Base-by-base conservation (phyloP, 2,888 invertebrate species). In the Buathra laborator region DNA sequence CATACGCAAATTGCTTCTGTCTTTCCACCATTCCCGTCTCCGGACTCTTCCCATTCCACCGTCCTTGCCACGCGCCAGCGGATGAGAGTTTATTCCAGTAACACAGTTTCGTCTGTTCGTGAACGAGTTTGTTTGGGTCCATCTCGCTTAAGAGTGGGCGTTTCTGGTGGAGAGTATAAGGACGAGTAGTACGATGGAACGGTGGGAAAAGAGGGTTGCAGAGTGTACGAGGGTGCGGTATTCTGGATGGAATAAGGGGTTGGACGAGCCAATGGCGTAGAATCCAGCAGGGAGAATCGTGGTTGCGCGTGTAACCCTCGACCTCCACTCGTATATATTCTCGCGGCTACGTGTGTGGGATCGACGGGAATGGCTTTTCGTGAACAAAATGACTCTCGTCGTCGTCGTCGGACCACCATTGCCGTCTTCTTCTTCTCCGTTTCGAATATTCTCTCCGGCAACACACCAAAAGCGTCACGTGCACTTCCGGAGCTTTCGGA, bases 11-110 rank as follows among this genome's bases (percentile, higher is more conserved):
- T 53, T 53, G 70, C 53, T 37, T 71, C 70, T 12, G 70, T 16
- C 53, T 53, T 71, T 71, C 32, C 32, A n/a, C 53, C 44, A 32
- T 32, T 71, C 53, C 9, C 37, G 37, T 10, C 24, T 10, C 24
- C n/a, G n/a, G 0, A 12, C 44, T 24, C 14, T 71, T 51, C 43
- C 43, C 44, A 14, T 56, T 12, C 16, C 53, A 16, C 14, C 53
- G 9, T 24, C 62, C 32, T 29, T 62, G 29, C 14, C 24, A 62
- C 29, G 62, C 29, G 70, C 14, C 0, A 43, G 2, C 56, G 24
- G 14, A n/a, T 51, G 89, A 68, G 72, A 90, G 90, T 90, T 90
- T 90, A 92, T 92, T 91, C 92, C 86, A 92, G 90, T 92, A 92
- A 92, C 92, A 92, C 90, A 92, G 91, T 92, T 92, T 91, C 88